phyloP scores from a whole-genome alignment of 2,888 invertebrate genomes.

The Orthonevra nobilis region DNA sequence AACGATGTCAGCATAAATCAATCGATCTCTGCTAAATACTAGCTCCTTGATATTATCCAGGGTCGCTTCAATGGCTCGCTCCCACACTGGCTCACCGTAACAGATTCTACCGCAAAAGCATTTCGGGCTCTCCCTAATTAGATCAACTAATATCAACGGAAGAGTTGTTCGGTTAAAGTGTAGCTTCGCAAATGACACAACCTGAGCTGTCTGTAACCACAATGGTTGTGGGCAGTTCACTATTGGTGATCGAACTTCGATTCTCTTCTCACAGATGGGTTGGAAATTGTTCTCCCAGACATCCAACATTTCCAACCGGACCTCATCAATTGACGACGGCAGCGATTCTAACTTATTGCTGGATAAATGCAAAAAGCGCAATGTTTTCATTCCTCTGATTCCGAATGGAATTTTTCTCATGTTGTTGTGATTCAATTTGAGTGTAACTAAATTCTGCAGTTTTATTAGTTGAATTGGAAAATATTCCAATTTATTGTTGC shows the following conservation, averaged over 20 bases:
- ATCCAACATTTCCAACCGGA: constrained; percentile 76
- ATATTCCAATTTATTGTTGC: constrained; percentile 82
- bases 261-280: constrained; percentile 55
- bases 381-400: constrained; percentile 82
- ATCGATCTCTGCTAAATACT: constrained; percentile 77
- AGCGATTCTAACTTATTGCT: constrained; percentile 77
- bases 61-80: constrained; percentile 75
- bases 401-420: constrained; percentile 84
- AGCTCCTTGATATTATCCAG: constrained; percentile 77
- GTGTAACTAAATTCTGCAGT: constrained; percentile 83
- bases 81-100: constrained; percentile 74
- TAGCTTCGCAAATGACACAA: constrained; percentile 73
- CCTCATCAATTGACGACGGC: constrained; percentile 76
- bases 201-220: constrained; percentile 77
- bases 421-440: constrained; percentile 85
- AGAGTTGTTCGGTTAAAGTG: constrained; percentile 73
- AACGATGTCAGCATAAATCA: constrained; percentile 78
- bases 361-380: constrained; percentile 76
- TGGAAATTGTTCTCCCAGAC: constrained; percentile 78
- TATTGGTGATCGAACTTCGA: constrained; percentile 10
- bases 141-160: constrained; percentile 76
- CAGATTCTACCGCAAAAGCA: constrained; percentile 78
- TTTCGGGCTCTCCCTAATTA: constrained; percentile 76
- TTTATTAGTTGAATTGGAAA: constrained; percentile 85
- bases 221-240: constrained; percentile 71